phyloP scores from a whole-genome alignment of 2,888 invertebrate genomes.

The Proisotoma minuta region DNA sequence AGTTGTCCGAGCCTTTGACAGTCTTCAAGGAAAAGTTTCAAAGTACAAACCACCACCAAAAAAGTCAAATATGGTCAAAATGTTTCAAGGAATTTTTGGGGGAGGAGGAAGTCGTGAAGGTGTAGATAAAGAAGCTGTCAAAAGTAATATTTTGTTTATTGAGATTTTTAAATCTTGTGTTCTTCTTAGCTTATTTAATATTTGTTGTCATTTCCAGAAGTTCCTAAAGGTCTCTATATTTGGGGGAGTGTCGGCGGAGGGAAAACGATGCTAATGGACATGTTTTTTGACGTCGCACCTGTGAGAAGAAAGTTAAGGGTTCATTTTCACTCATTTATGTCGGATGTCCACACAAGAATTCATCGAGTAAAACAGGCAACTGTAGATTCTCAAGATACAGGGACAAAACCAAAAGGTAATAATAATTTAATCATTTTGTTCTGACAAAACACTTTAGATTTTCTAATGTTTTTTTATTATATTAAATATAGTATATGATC shows the following conservation, averaged over 20 bases:
- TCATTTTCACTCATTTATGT: slow-evolving; percentile 97
- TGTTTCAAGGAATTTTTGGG: slow-evolving; percentile 47
- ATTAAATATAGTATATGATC: slow-evolving; percentile 92
- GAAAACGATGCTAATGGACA: slow-evolving; percentile 98
- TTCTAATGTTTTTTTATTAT: too few relatives aligned
- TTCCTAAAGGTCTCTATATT: slow-evolving; percentile 77
- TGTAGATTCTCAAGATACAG: slow-evolving; percentile 51
- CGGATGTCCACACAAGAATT: slow-evolving; percentile 85
- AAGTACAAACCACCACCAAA: slow-evolving; percentile 57
- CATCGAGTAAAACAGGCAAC: slow-evolving; percentile 71
- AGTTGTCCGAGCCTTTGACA: slow-evolving; percentile 66
- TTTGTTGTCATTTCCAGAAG: not conserved
- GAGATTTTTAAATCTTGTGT: not conserved
- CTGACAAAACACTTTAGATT: too few relatives aligned
- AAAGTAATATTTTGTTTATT: slow-evolving; percentile 37
- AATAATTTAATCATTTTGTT: too few relatives aligned
- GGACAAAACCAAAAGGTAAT: slow-evolving; percentile 59
- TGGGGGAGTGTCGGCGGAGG: slow-evolving; percentile 85
- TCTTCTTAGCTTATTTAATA: not conserved
- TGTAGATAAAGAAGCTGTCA: slow-evolving; percentile 44
- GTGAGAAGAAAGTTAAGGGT: slow-evolving; percentile 62
- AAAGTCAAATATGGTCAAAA: slow-evolving; percentile 50
- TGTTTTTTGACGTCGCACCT: slow-evolving; percentile 79
- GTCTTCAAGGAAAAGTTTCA: slow-evolving; percentile 62
- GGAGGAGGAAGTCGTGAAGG: slow-evolving; percentile 38